These are phyloP conservation scores for Trichonephila clavata DNA, from an alignment of 1,140 invertebrate genomes.

Conservation along the genomic window DNA sequence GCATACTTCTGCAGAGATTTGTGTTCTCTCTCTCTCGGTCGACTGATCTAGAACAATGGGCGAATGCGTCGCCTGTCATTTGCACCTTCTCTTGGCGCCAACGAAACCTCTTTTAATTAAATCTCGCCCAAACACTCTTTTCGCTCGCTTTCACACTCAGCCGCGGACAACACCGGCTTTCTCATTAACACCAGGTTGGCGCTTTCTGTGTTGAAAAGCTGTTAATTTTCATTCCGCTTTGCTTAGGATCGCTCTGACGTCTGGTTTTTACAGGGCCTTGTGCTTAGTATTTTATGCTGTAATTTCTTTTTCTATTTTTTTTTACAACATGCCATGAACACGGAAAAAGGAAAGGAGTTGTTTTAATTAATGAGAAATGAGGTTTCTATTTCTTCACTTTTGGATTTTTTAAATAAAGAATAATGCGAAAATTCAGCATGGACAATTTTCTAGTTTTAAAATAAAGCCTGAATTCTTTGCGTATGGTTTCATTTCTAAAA, in stretches of 20 bases:
- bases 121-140: neutral
- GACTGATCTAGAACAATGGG: neutral
- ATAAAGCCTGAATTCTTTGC: no score
- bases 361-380: neutral
- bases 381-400: no score
- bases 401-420: neutral
- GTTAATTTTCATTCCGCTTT: neutral
- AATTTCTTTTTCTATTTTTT: neutral
- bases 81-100: neutral
- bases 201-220: neutral
- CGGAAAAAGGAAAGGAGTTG: neutral
- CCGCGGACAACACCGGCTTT: neutral
- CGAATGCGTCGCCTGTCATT: neutral
- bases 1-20: no score
- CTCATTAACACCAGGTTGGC: neutral
- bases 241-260: neutral
- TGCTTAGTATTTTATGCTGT: neutral
- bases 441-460: no score
- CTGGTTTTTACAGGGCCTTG: neutral
- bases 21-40: neutral
- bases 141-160: neutral
- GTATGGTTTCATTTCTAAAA: no score
- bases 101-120: slow-evolving; percentile 20
- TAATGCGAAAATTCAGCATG: no score
- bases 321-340: neutral